These are phyloP conservation scores for Philonicus albiceps DNA, from an alignment of 2,888 invertebrate genomes.

Conservation along the genomic window DNA sequence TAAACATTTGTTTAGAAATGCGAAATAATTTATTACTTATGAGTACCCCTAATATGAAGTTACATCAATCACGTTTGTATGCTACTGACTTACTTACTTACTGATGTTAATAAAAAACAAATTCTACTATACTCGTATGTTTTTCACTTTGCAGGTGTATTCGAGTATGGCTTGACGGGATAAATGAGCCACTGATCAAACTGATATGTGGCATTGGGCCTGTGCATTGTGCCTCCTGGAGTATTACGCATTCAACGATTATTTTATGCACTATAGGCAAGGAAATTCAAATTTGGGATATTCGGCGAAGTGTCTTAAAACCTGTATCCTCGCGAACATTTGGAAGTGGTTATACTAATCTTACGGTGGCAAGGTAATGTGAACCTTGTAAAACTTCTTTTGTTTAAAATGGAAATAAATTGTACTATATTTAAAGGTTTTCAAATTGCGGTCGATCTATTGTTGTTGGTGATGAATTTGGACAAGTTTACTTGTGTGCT, in stretches of 20 bases:
- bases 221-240: conserved; percentile 72
- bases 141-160: conserved; percentile 63
- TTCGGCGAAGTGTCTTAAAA: conserved; percentile 74
- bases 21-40: no score
- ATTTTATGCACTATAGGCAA: conserved; percentile 73
- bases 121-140: not conserved
- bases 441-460: conserved; percentile 74
- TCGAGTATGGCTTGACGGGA: conserved; percentile 78
- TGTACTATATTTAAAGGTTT: conserved; percentile 63
- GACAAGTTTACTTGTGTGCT: conserved; percentile 73
- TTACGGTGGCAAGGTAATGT: conserved; percentile 36
- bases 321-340: conserved; percentile 64
- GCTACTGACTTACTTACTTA: not conserved
- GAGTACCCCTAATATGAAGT: no score
- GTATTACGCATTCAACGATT: conserved; percentile 78
- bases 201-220: conserved; percentile 64
- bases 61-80: no score
- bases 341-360: conserved; percentile 51
- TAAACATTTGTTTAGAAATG: no score
- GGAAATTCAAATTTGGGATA: conserved; percentile 79
- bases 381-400: not conserved
- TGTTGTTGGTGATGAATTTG: conserved; percentile 73
- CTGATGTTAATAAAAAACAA: not conserved
- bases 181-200: conserved; percentile 70
- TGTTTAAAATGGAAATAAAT: not conserved